Percentiles rank a stretch among this genome's conserved stretches.
Conservation (phyloP, 2,888 invertebrate genomes). For the Tholera decimalis region DNA sequence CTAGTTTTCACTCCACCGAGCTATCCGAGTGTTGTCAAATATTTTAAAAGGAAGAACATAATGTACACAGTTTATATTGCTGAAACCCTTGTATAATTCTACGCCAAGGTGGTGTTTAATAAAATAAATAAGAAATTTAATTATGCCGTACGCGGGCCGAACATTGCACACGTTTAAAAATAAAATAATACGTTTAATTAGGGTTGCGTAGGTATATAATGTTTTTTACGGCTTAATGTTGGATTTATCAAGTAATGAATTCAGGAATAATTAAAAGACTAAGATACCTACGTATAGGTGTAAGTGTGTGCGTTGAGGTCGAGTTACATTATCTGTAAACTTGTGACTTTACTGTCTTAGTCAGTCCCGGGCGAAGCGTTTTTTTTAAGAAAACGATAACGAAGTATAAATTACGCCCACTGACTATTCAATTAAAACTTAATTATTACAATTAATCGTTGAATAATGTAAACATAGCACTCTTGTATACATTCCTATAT, state of each 20-base stretch:
- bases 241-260: conserved; percentile 61
- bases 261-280: conserved; percentile 65
- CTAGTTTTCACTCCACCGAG: conserved; percentile 32
- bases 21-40: conserved; percentile 48
- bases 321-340: conserved; percentile 56
- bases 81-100: conserved; percentile 36
- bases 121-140: conserved; percentile 63
- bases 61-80: conserved; percentile 38
- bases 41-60: conserved; percentile 42
- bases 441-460: conserved; percentile 31
- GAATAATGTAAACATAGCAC: conserved; percentile 36
- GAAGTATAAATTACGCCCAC: conserved; percentile 27
- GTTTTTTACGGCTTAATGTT: conserved; percentile 67
- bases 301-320: conserved; percentile 44
- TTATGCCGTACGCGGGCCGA: conserved; percentile 31
- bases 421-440: conserved; percentile 44
- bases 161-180: conserved; percentile 47
- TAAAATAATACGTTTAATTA: conserved; percentile 67
- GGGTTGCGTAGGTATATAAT: conserved; percentile 54
- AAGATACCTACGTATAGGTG: conserved; percentile 43
- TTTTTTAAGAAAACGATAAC: conserved; percentile 39
- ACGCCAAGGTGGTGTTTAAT: conserved; percentile 40
- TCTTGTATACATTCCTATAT: conserved; percentile 7
- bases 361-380: conserved; percentile 10
- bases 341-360: conserved; percentile 46